Percentiles rank a stretch among this genome's conserved stretches.
Conservation (phyloP, 2,888 invertebrate species). For the Spilarctia lutea region DNA sequence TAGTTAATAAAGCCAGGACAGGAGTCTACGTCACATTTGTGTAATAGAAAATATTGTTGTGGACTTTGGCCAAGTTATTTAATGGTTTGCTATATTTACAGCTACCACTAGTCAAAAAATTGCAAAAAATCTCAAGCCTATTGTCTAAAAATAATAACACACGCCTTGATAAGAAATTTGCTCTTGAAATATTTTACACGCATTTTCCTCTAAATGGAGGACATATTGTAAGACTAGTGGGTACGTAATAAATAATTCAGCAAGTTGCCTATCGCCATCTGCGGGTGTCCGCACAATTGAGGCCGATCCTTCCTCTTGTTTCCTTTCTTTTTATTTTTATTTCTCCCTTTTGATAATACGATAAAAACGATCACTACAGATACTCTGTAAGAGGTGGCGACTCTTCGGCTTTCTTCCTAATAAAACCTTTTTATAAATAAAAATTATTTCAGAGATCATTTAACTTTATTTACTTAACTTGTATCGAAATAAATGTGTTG, state of each 20-base stretch:
- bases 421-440: not conserved
- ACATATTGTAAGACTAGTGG: not conserved
- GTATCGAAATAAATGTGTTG: not conserved
- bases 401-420: not conserved
- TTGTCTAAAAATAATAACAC: too few species aligned
- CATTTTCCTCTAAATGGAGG: not conserved
- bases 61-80: too few species aligned
- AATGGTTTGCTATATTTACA: too few species aligned
- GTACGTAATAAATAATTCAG: not conserved
- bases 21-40: too few species aligned
- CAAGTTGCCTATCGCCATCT: slow-evolving; percentile 1
- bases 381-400: not conserved
- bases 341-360: not conserved
- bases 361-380: not conserved
- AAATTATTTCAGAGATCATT: not conserved
- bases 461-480: not conserved
- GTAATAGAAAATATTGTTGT: too few species aligned
- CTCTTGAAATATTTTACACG: not conserved
- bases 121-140: too few species aligned
- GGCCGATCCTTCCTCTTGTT: not conserved
- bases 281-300: not conserved
- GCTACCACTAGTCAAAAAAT: too few species aligned
- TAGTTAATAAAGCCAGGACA: too few species aligned
- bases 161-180: not conserved
- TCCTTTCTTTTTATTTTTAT: not conserved